Evolutionary conservation across 2,797 vertebrate species (phyloP).

Genomic region (Mormyrus hasselquistii): DNA sequence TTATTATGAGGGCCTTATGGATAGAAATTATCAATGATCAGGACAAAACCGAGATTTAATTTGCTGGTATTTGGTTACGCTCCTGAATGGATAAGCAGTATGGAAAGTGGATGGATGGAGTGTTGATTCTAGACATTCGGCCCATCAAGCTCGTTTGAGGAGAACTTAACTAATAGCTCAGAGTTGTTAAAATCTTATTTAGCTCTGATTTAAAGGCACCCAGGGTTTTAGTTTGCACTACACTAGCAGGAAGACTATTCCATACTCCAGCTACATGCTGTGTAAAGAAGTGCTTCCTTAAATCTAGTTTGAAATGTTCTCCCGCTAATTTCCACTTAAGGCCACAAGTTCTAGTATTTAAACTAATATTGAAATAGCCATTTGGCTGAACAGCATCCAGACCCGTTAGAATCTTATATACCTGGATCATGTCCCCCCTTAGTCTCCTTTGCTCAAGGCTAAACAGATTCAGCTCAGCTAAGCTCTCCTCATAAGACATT

Average conservation of each 20-base stretch:
- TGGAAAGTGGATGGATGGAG: background rate
- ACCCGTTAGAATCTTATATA: too few species aligned
- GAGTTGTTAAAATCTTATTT: background rate
- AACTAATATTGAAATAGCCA: too few species aligned
- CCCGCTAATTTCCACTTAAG: too few species aligned
- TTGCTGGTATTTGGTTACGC: background rate
- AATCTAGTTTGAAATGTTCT: too few species aligned
- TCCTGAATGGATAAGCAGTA: background rate
- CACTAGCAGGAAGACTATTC: background rate
- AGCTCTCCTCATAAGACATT: too few species aligned
- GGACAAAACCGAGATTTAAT: background rate
- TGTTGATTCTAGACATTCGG: background rate
- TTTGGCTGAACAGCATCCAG: too few species aligned
- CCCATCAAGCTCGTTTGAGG: background rate
- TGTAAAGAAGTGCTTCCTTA: too few species aligned
- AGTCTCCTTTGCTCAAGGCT: too few species aligned
- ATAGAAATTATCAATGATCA: background rate
- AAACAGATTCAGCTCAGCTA: too few species aligned
- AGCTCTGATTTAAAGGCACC: background rate
- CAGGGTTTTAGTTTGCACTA: background rate
- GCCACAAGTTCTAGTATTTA: too few species aligned
- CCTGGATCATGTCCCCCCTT: too few species aligned
- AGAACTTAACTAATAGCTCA: background rate
- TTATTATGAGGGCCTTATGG: background rate
- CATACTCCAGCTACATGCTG: too few species aligned